Evolutionary conservation across 2,113 vertebrate species (phyloP), one percentile per base, ranked within the genome.

Genomic region (Nycticryphes semicollaris): DNA sequence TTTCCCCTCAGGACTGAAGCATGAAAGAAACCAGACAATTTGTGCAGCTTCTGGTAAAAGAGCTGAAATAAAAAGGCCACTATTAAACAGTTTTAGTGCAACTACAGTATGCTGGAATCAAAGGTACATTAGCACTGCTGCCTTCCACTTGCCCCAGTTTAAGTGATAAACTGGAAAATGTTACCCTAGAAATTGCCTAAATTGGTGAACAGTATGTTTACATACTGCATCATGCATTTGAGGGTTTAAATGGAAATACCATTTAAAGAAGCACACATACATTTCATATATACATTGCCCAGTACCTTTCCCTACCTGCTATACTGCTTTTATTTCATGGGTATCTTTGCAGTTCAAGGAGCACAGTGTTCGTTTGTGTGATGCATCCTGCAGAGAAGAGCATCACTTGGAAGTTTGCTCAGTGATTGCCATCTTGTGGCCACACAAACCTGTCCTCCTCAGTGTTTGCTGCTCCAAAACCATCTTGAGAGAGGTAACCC

Each of bases 381-480:
- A 35, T 41, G 63, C 75, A 39, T 45, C 60, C 75, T 74, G 74
- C 90, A 27, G 68, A 72, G 43, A 31, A 19, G 24, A 39, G 41
- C 2, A 6, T 9, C 45, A 5, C 20, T 1, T 19, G 57, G 57
- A 96, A 93, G 53, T 6, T 24, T 85, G 96, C 89, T 96, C 94
- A 87, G 50, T 17, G 96, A 95, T 57, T 98, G 97, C 98, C 98
- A 98, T 94, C 98, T 98, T 87, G 97, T 98, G 98, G 98, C 85
- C 53, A 35, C 30, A 41, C 14, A 72, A 81, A 33, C 20, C 43
- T 21, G 22, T 69, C 64, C 53, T 75, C 20, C 21, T 54, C 19
- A 1, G 3, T 1, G 1, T 41, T 48, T 11, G 17, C 63, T 37
- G 22, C 59, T 73, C 54, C 73, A 43, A 66, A 73, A 8, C 47